Evolutionary conservation across 2,113 vertebrate species (phyloP), one percentile per base, ranked within the genome.

Genomic region (Corythoichthys haematopterus): DNA sequence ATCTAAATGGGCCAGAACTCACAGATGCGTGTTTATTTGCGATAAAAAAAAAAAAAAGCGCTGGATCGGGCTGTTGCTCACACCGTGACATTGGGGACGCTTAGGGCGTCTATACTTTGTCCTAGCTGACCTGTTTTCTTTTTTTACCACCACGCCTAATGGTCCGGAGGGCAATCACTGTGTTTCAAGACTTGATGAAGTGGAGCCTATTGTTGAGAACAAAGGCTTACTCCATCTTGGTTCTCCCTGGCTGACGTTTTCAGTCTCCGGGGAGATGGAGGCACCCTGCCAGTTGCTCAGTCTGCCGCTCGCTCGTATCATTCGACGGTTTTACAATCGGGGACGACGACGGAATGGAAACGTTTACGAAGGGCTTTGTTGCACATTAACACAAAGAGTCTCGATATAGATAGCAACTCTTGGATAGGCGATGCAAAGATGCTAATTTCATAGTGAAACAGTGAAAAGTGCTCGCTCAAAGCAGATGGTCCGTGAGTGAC

Each of bases 201-300:
- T 86, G 81, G 61, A 68, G 71, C 58, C 58, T 51, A 64, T 70
- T 72, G 65, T 76, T 53, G 68, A 70, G 77, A 84, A 86, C 82
- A 88, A 90, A 83, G 74, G 71, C 70, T 81, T 72, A 80, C 78
- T 78, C 76, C 79, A 80, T 85, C 85, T 79, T 75, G 76, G 77
- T 78, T 84, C 61, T 72, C 70, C 83, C 79, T 66, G 33, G 46
- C 45, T 82, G 82, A 87, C 84, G 82, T 70, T 62, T 69, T 36
- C 33, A 62, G 59, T 78, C 84, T 77, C 68, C 0, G 0, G 82
- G 79, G 79, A 76, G 51, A 66, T 75, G 71, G 36, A 67, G 70
- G 43, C 56, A 79, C 79, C 28, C 55, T 66, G 69, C 71, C 76
- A 69, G 66, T 76, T 84, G 67, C 69, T 84, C 69, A 73, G 74